These are phyloP conservation scores for Anas platyrhynchos DNA, from an alignment of 2,113 vertebrate species.

Conservation along the genomic window DNA sequence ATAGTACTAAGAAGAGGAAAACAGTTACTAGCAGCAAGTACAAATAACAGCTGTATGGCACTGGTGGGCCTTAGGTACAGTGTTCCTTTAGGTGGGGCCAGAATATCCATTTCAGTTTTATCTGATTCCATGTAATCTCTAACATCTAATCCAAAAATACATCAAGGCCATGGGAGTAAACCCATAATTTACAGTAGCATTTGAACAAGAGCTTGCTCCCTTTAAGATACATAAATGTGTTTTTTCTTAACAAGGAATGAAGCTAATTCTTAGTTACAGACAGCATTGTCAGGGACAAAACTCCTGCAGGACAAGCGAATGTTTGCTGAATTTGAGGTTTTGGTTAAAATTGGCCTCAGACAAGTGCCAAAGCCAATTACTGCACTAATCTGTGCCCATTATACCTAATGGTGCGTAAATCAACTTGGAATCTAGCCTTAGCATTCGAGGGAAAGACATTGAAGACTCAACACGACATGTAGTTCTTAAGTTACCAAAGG, in stretches of 20 bases:
- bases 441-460: not conserved
- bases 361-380: not conserved
- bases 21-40: accelerated
- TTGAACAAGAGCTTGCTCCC: not conserved
- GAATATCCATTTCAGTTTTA: not conserved
- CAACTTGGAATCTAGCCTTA: not conserved
- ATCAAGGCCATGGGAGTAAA: accelerated
- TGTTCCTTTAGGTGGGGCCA: not conserved
- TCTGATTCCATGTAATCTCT: not conserved
- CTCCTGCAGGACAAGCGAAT: not conserved
- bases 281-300: not conserved
- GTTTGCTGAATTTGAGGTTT: not conserved
- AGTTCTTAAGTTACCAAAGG: too few relatives aligned
- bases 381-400: not conserved
- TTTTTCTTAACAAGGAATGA: not conserved
- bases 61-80: accelerated
- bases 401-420: not conserved
- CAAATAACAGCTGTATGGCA: not conserved
- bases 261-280: not conserved
- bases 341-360: not conserved
- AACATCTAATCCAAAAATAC: not conserved
- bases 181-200: accelerated
- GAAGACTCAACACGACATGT: not conserved
- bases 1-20: not conserved
- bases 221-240: not conserved